Base-by-base conservation (phyloP, 2,797 vertebrate species). In the Taenioides sp. region DNA sequence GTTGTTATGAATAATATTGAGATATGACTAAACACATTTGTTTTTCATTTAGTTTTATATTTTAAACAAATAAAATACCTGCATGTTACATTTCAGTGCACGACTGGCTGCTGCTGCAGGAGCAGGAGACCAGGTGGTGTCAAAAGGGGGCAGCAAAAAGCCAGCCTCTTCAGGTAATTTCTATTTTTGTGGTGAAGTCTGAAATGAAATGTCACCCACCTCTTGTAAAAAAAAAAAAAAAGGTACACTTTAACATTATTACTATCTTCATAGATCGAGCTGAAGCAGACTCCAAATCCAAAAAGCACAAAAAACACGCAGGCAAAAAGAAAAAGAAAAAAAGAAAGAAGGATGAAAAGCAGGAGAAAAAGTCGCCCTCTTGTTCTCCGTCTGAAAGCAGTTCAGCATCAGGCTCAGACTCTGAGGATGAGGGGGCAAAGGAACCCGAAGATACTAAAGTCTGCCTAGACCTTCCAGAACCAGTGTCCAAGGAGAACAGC, bases 281-380 rank as follows among this genome's bases (percentile, higher is more conserved):
- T 10, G 91, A 92, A 43, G 91, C 76, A 40, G 92, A 96, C 73
- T 91, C 93, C 77, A 99, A 97, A 89, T 93, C 95, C 40, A 98
- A 96, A 90, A 99, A 98, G 80, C 95, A 97, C 87, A 99, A 97
- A 92, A 96, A 94, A 76, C 97, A 97, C 81, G 93, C 94, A 88
- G 86, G 85, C 5, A 99, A 96, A 82, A 99, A 98, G 92, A 98
- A 98, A 88, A 97, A 97, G 82, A 96, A 96, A 90, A 97, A 95
- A 89, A 96, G 89, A 84, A 99, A 96, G 94, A 97, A 96, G 92
- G 97, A 96, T 87, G 94, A 95, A 94, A 94, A 95, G 92, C 88
- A 96, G 89, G 89, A 95, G 90, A 92, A 95, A 92, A 94, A 92
- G 89, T 95, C 92, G 59, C 93, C 86, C 58, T 95, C 92, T 79